Conservation (phyloP, 2,888 invertebrate species). For the Anaspis maculata region DNA sequence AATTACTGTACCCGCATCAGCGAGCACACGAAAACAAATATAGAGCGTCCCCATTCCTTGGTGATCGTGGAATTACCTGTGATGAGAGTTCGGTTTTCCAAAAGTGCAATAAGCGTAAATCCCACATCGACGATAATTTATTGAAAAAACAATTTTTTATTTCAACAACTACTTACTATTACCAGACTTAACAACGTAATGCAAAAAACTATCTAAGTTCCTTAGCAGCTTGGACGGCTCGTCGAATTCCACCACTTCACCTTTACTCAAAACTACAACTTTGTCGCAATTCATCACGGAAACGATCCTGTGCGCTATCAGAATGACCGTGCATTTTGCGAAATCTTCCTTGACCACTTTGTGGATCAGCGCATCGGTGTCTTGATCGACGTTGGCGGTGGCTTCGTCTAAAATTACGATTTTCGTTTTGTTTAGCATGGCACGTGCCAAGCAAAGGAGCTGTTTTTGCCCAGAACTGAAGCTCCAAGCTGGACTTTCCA, state of each 20-base stretch:
- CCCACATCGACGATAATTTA: too few species aligned
- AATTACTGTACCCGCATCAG: too few species aligned
- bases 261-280: constrained; percentile 47
- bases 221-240: constrained; percentile 18
- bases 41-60: too few species aligned
- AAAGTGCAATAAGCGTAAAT: too few species aligned
- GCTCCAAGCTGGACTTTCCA: constrained; percentile 1
- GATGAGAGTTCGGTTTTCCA: too few species aligned
- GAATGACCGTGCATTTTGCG: constrained; percentile 46
- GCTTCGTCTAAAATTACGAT: constrained; percentile 49
- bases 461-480: constrained; percentile 35
- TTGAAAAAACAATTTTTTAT: too few species aligned
- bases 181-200: not conserved
- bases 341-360: constrained; percentile 46
- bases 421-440: constrained; percentile 43
- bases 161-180: not conserved
- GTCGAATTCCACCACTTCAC: constrained; percentile 30
- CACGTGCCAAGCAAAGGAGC: constrained; percentile 47
- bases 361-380: constrained; percentile 46
- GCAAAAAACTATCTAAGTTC: not conserved
- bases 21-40: too few species aligned
- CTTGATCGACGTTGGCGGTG: constrained; percentile 47
- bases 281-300: constrained; percentile 50
- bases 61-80: too few species aligned
- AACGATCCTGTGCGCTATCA: constrained; percentile 38